Base-by-base conservation (phyloP, 2,888 invertebrate genomes). In the Limenitis camilla region DNA sequence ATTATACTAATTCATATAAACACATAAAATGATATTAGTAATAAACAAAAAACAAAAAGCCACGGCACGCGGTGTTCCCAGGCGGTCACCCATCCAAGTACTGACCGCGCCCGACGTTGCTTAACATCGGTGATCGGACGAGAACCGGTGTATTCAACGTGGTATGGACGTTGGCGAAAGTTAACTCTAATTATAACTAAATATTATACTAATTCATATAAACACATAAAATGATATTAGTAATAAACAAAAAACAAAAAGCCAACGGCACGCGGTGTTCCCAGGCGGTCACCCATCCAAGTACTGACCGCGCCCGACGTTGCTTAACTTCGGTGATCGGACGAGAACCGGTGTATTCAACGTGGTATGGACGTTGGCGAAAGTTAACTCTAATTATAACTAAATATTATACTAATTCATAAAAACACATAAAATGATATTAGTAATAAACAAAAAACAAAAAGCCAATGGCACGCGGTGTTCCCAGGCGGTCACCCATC, bases 261-360 rank as follows among this genome's bases (percentile, higher is more conserved):
- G n/a, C n/a, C n/a, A n/a, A n/a, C n/a, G n/a, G n/a, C n/a, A n/a
- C 53, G 63, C 30, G 59, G 56, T 59, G 55, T 61, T 59, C 58
- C 55, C 55, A 60, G 53, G 57, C 59, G 59, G 80, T 81, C 81
- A 81, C 80, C 81, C 81, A 82, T 80, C 80, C 78, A 81, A 81
- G 81, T 82, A 83, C 80, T 81, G 76, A 81, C 76, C 76, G 68
- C 79, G 80, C 80, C 81, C 79, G 78, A 81, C 73, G 79, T 78
- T 81, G 79, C 79, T 80, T 82, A 78, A 80, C 79, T 82, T 81
- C 82, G 81, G 81, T 82, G 81, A 82, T 82, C 81, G 80, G 81
- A 82, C 80, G 81, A 82, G 80, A 81, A 78, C 78, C 81, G 78
- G 80, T 79, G 80, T 77, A 63, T 78, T 81, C 78, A 81, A 78